These are phyloP conservation scores for Rhipidura dahli DNA, from an alignment of 2,113 vertebrate species.

Conservation along the genomic window DNA sequence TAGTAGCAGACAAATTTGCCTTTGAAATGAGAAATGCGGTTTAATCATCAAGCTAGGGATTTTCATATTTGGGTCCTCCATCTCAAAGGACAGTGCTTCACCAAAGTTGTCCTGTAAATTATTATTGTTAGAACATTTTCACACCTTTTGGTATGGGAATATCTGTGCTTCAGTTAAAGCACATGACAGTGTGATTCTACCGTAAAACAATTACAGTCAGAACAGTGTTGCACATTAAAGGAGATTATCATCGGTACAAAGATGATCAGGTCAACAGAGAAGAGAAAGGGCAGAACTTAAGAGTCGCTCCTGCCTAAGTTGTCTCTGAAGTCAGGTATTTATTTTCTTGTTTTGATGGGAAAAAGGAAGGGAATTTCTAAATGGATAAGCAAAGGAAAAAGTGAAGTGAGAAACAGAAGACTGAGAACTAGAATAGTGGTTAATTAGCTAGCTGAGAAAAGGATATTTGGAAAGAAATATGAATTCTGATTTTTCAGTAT, in stretches of 20 bases:
- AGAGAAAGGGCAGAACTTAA: background rate
- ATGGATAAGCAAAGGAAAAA: background rate
- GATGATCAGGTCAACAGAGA: background rate
- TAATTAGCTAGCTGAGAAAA: background rate
- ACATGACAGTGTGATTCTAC: background rate
- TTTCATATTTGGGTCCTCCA: background rate
- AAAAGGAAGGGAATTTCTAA: background rate
- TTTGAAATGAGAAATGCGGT: background rate
- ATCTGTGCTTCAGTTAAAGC: background rate
- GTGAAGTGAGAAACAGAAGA: background rate
- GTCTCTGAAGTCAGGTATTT: background rate
- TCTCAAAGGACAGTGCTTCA: background rate
- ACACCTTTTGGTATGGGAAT: background rate
- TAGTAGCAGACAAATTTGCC: background rate
- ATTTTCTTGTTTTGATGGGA: background rate
- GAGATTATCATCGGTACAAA: background rate
- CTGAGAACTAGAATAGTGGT: background rate
- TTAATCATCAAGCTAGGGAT: background rate
- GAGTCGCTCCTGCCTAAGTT: background rate
- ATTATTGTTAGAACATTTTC: background rate
- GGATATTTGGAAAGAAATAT: background rate
- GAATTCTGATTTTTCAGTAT: background rate
- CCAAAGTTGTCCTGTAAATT: background rate
- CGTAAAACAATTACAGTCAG: background rate
- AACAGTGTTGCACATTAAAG: background rate